A percentile compares a stretch with the other conserved stretches of the same genome.
Conservation (phyloP, 1,140 invertebrate genomes). For the Magallana ariakensis region DNA sequence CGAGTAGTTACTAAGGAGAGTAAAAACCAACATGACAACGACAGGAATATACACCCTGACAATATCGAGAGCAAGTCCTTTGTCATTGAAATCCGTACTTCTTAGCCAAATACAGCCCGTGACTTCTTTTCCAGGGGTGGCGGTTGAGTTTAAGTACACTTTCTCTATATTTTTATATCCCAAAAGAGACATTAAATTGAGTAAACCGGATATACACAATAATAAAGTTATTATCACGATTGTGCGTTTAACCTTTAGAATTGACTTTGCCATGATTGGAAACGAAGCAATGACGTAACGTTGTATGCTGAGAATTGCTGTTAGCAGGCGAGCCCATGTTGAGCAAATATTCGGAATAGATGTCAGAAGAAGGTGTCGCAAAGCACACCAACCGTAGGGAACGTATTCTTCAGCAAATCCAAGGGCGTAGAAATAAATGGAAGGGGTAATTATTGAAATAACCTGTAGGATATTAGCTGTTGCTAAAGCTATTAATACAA, state of each 20-base stretch:
- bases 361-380: background rate
- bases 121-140: background rate
- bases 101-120: background rate
- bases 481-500: background rate
- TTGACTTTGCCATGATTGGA: background rate
- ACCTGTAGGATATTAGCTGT: background rate
- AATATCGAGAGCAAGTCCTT: background rate
- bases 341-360: background rate
- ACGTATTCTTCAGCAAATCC: background rate
- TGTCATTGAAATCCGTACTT: background rate
- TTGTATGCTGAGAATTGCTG: background rate
- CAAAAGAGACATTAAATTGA: background rate
- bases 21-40: background rate
- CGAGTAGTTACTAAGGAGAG: background rate
- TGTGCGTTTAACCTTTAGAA: background rate
- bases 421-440: background rate
- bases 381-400: background rate
- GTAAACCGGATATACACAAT: background rate
- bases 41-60: background rate
- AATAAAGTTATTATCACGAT: background rate
- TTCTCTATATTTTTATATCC: background rate
- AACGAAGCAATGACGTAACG: background rate
- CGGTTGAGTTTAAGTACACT: background rate
- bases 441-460: background rate
- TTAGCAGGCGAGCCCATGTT: background rate